phyloP scores from a whole-genome alignment of 2,888 invertebrate genomes.

The Branchipolynoe longqiensis region DNA sequence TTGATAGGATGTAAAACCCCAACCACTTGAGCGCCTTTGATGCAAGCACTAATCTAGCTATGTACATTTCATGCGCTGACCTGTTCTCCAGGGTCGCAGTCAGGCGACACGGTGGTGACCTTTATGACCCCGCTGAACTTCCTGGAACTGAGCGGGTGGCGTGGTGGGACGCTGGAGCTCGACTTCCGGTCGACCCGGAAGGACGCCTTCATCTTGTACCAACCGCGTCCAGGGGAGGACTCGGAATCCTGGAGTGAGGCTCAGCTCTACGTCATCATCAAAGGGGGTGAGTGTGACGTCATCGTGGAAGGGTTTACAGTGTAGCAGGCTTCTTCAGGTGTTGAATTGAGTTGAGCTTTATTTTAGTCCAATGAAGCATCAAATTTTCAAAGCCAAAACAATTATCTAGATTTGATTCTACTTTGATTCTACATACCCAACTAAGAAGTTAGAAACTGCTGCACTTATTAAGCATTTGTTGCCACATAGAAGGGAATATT shows the following conservation, averaged over 20 bases:
- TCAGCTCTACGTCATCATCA: constrained; percentile 17
- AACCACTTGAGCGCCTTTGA: too few species aligned
- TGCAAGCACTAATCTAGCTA: background rate
- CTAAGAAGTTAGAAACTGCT: too few species aligned
- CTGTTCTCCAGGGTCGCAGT: constrained; percentile 85
- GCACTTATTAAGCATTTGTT: too few species aligned
- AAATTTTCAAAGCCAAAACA: too few species aligned
- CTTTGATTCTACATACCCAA: too few species aligned
- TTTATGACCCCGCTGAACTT: constrained; percentile 96
- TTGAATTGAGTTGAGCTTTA: too few species aligned
- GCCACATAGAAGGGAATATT: too few species aligned
- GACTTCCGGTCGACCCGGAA: constrained; percentile 95
- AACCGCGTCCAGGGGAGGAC: constrained; percentile 94
- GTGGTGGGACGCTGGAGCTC: constrained; percentile 94
- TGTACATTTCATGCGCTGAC: background rate
- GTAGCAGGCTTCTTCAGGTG: too few species aligned
- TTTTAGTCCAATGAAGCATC: too few species aligned
- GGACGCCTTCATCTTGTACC: constrained; percentile 93
- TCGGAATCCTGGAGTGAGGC: constrained; percentile 79
- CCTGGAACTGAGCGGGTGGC: constrained; percentile 96
- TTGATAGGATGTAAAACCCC: too few species aligned
- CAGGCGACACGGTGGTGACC: constrained; percentile 94
- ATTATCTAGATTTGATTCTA: too few species aligned
- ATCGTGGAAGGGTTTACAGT: too few species aligned
- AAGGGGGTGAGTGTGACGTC: background rate